Evolutionary conservation across 1,140 invertebrate genomes (phyloP).

Genomic region (Myzus persicae): DNA sequence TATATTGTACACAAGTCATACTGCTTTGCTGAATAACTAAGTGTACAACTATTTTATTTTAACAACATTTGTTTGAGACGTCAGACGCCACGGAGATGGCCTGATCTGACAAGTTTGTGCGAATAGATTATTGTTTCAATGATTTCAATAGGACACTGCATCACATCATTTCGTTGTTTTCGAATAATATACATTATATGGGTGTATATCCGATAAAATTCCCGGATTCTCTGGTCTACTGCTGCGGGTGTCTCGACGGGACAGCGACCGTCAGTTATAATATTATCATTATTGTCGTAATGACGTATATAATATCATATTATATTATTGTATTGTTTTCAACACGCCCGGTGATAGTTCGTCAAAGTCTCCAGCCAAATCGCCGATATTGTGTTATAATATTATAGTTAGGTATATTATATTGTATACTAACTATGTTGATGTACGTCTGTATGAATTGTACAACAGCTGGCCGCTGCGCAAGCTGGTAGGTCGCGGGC

Average conservation of each 20-base stretch:
- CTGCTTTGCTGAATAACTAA: not conserved
- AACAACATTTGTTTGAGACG: not conserved
- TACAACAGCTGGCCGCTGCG: no score
- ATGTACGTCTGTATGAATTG: not conserved
- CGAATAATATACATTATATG: not conserved
- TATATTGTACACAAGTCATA: not conserved
- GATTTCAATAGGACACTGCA: not conserved
- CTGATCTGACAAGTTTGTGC: conserved; percentile 34
- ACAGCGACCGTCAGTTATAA: not conserved
- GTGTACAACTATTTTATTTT: not conserved
- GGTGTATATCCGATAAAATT: conserved; percentile 21
- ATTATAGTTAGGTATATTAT: not conserved
- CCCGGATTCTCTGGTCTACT: not conserved
- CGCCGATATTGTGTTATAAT: not conserved
- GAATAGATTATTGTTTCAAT: not conserved
- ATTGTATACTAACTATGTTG: no score
- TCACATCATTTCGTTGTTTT: not conserved
- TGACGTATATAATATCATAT: not conserved
- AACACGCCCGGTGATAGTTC: not conserved
- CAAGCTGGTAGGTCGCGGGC: not conserved
- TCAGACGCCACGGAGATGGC: not conserved
- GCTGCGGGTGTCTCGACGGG: not conserved
- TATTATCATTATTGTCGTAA: not conserved
- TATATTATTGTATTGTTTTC: not conserved
- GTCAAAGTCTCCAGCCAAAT: conserved; percentile 15